Conservation (phyloP, 1,140 invertebrate species). For the Atta cephalotes region DNA sequence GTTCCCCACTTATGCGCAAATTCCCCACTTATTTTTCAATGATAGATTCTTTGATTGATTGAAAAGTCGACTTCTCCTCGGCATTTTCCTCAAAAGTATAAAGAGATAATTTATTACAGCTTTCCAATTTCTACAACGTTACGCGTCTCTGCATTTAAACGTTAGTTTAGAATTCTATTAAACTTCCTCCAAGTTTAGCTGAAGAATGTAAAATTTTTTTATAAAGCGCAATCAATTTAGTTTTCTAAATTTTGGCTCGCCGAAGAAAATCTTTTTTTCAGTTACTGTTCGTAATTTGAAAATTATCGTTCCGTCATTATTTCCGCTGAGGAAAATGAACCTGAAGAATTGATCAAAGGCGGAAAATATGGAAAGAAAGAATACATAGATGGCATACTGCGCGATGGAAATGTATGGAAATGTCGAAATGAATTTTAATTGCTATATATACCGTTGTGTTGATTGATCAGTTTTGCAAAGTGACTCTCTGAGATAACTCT, state of each 20-base stretch:
- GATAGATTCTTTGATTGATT: background rate
- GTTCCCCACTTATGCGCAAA: background rate
- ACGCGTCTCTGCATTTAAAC: background rate
- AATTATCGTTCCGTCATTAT: background rate
- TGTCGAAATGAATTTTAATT: background rate
- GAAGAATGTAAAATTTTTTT: background rate
- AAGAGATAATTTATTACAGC: background rate
- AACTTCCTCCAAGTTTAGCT: background rate
- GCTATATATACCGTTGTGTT: background rate
- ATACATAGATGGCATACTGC: too few species aligned
- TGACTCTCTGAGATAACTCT: background rate
- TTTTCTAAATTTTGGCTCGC: background rate
- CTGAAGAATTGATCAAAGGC: background rate
- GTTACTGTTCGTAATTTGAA: background rate
- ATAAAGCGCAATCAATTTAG: background rate
- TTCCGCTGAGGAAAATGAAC: background rate
- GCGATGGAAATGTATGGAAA: too few species aligned
- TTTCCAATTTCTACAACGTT: background rate
- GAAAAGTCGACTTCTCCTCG: background rate
- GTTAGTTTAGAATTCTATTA: constrained; percentile 17
- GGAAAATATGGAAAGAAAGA: background rate
- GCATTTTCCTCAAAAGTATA: background rate
- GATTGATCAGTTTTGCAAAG: background rate
- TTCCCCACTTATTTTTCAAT: background rate
- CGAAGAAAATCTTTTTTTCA: background rate